Evolutionary conservation across 2,797 vertebrate genomes (phyloP).

Genomic region (Coccyzus lansbergi): DNA sequence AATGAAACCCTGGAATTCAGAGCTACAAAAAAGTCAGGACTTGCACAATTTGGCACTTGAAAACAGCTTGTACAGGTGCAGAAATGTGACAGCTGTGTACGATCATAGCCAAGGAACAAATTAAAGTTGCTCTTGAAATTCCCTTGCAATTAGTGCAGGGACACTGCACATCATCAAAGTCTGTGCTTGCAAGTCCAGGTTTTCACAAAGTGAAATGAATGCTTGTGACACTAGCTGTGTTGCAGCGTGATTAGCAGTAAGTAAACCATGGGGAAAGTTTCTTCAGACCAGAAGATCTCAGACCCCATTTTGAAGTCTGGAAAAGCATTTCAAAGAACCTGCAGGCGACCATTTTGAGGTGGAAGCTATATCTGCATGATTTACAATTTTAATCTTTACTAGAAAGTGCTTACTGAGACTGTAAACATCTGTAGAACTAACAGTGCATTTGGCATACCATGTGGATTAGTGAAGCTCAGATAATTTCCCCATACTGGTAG

Average conservation of each 20-base stretch:
- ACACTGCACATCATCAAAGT: conserved; percentile 48
- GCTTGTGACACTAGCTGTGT: background rate
- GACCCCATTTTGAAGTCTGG: background rate
- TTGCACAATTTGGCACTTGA: conserved; percentile 42
- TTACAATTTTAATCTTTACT: background rate
- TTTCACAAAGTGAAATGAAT: conserved; percentile 25
- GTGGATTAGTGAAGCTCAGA: background rate
- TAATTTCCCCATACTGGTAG: background rate
- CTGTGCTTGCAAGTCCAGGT: background rate
- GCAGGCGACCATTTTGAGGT: background rate
- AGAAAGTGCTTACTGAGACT: background rate
- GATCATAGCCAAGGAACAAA: background rate
- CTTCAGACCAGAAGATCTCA: background rate
- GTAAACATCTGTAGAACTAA: background rate
- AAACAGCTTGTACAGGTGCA: conserved; percentile 44
- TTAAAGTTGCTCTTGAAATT: conserved; percentile 24
- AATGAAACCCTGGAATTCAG: background rate
- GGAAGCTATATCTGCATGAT: background rate
- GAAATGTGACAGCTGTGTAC: conserved; percentile 35
- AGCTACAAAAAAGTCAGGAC: conserved; percentile 3
- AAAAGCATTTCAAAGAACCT: background rate
- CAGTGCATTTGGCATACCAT: background rate
- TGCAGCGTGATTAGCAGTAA: background rate
- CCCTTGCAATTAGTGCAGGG: conserved; percentile 44
- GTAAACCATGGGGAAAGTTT: background rate